Percentiles rank a stretch among this genome's conserved stretches.
Evolutionary conservation across 2,797 vertebrate species (phyloP).

Genomic region (Cyprinella venusta): DNA sequence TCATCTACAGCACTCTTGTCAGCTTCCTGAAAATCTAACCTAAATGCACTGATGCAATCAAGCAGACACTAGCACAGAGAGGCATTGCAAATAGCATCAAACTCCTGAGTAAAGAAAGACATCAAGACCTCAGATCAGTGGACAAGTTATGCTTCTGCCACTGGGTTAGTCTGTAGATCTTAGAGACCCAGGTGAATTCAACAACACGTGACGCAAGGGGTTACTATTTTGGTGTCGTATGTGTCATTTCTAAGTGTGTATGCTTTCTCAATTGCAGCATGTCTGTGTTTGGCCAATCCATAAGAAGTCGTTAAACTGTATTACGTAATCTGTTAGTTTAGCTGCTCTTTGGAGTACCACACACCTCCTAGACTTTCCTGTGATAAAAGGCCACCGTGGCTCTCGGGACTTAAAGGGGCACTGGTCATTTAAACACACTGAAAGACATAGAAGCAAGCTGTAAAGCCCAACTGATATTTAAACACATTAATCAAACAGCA

Average conservation of each 20-base stretch:
- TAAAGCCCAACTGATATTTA: constrained; percentile 18
- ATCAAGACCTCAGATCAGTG: constrained; percentile 14
- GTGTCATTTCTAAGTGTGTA: constrained; percentile 8
- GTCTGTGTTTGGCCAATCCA: constrained; percentile 37
- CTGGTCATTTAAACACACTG: constrained; percentile 36
- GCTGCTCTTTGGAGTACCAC: constrained; percentile 53
- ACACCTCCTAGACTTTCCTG: constrained; percentile 48
- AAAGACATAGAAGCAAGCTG: constrained; percentile 20
- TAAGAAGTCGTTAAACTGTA: constrained; percentile 17
- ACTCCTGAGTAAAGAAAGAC: not conserved
- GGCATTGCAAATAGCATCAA: constrained; percentile 1
- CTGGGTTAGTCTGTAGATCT: constrained; percentile 1
- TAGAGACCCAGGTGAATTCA: not conserved
- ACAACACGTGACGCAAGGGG: not conserved
- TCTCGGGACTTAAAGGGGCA: constrained; percentile 28
- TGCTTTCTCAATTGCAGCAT: constrained; percentile 29
- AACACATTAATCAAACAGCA: constrained; percentile 14
- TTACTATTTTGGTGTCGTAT: not conserved
- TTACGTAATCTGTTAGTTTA: constrained; percentile 37
- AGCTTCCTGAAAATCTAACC: constrained; percentile 39
- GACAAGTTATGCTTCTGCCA: constrained; percentile 2
- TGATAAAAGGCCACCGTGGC: constrained; percentile 48
- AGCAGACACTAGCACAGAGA: constrained; percentile 18
- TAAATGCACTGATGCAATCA: constrained; percentile 29
- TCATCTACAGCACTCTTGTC: not conserved